Percentiles rank a stretch among this genome's conserved stretches.
Evolutionary conservation across 1,140 invertebrate genomes (phyloP).

Genomic region (Drosophila ironensis): DNA sequence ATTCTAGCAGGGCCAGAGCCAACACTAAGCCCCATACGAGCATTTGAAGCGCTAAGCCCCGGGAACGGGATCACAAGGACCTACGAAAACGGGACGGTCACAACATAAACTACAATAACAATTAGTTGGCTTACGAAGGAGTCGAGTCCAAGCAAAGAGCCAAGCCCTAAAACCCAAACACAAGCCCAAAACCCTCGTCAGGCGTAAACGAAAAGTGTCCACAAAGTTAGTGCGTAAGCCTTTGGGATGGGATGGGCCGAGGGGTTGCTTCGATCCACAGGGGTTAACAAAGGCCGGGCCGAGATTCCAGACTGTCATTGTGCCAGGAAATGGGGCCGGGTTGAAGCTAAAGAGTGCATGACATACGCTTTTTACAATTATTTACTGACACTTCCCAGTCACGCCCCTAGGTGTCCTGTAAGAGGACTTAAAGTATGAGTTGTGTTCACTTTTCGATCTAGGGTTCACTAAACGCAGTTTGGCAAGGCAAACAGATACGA

Average conservation of each 20-base stretch:
- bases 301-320: constrained; percentile 23
- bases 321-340: not conserved
- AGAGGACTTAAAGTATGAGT: not conserved
- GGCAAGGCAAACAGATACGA: too few species aligned
- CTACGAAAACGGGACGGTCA: constrained; percentile 10
- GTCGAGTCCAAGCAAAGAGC: not conserved
- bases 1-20: constrained; percentile 2
- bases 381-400: constrained; percentile 40
- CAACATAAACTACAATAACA: constrained; percentile 64
- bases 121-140: constrained; percentile 58
- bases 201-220: constrained; percentile 46
- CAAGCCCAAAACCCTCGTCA: constrained; percentile 56
- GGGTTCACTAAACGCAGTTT: too few species aligned
- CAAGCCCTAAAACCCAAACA: not conserved
- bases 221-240: constrained; percentile 64
- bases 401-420: constrained; percentile 26
- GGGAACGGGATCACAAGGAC: constrained; percentile 28
- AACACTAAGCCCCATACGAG: constrained; percentile 24
- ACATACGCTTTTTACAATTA: constrained; percentile 43
- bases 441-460: not conserved
- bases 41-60: constrained; percentile 52
- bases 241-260: constrained; percentile 2
- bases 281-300: constrained; percentile 47
- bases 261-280: constrained; percentile 33
- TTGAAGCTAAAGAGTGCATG: constrained; percentile 19